Base-by-base conservation (phyloP, 64 coral and sea anemone genomes). In the Montipora capricornis region DNA sequence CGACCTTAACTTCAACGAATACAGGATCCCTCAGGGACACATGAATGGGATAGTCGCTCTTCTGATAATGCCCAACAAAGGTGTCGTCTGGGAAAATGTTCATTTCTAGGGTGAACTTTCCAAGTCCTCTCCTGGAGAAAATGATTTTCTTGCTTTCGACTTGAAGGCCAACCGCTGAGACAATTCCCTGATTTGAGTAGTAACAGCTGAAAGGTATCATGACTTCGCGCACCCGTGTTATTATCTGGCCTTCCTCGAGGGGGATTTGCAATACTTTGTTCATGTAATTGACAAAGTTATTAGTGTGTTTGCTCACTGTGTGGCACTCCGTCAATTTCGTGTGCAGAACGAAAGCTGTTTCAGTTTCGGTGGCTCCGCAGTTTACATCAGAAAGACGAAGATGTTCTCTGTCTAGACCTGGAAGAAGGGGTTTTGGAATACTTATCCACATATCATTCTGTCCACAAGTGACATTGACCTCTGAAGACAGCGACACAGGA, bases 201-300 rank as follows among this genome's bases (percentile, higher is more conserved):
- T 83, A 76, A 55, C 93, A 95, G 26, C 73, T 81, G 60, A 95
- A 95, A 13, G 93, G 88, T 44, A 95, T 95, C 59, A 74, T 57
- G 12, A 95, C 73, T 68, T 85, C 77, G 17, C 89, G 88, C 46
- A 89, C 58, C 2, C 93, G 93, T 57, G 48, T 53, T 47, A 95
- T 90, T 8, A 90, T 76, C 60, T 81, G 74, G 70, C 50, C 8
- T 11, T 45, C 50, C 55, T 53, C 53, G 16, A 90, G 16, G 50
- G 89, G 77, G 51, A 82, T 89, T 55, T 95, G 80, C 20, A 90
- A 57, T 15, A 95, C 93, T 60, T 82, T 80, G 93, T 95, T 95
- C 13, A 66, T 79, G 73, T 95, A 95, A 13, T 20, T 76, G n/a
- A 95, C 69, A 24, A 95, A 78, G 47, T 78, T 60, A 12, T 88